These are phyloP conservation scores for Folsomia candida DNA, from an alignment of 2,888 invertebrate species.

Conservation along the genomic window DNA sequence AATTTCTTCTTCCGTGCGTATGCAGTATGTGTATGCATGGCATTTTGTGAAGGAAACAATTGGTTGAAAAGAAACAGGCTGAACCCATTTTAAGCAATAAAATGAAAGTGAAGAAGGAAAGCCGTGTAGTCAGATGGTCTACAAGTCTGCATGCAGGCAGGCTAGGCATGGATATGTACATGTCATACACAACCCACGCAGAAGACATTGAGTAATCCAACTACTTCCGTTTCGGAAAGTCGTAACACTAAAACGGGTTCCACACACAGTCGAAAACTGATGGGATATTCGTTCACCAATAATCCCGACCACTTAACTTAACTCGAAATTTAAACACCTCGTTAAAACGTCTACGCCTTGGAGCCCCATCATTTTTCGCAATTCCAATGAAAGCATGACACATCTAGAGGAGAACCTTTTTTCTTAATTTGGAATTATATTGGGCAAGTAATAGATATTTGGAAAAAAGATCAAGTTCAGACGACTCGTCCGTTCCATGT, in stretches of 20 bases:
- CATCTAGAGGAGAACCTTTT: not conserved
- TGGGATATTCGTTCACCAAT: not conserved
- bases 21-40: too few species aligned
- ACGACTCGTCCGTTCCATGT: too few species aligned
- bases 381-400: not conserved
- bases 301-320: not conserved
- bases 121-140: not conserved
- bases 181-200: not conserved
- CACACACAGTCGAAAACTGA: not conserved
- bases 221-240: not conserved
- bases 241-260: not conserved
- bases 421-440: too few species aligned
- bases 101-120: not conserved
- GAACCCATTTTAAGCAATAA: not conserved
- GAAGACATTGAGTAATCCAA: not conserved
- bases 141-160: not conserved
- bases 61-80: not conserved
- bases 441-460: too few species aligned
- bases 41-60: not conserved
- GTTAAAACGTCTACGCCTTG: not conserved
- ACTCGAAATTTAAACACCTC: not conserved
- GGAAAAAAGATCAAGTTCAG: not conserved
- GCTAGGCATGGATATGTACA: not conserved
- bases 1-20: not conserved
- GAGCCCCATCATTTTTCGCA: not conserved